Evolutionary conservation across 1,140 invertebrate genomes (phyloP).

Genomic region (Polypedilum pembai): DNA sequence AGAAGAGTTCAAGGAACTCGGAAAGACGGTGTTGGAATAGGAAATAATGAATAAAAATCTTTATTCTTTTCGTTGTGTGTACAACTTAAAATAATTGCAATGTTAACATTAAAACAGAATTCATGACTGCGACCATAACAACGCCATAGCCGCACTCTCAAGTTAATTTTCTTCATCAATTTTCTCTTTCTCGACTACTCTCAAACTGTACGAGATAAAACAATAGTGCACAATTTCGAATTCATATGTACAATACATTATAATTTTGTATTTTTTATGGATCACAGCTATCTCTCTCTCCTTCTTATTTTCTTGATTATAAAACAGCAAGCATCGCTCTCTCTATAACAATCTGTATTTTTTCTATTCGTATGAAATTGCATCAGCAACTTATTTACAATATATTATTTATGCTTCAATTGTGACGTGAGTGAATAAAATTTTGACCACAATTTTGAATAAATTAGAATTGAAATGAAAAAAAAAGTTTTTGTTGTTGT

Average conservation of each 20-base stretch:
- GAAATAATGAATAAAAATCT: conserved; percentile 1
- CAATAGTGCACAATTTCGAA: conserved; percentile 17
- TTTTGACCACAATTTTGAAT: background rate
- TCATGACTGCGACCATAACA: background rate
- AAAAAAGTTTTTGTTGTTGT: no score
- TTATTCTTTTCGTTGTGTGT: background rate
- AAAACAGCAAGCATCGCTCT: background rate
- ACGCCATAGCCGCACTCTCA: background rate
- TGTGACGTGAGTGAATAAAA: background rate
- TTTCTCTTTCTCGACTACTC: background rate
- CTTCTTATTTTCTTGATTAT: background rate
- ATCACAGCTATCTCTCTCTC: background rate
- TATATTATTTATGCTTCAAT: conserved; percentile 23
- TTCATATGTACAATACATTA: conserved; percentile 8
- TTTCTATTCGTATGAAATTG: background rate
- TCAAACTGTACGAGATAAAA: background rate
- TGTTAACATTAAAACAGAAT: no score
- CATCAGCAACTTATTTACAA: background rate
- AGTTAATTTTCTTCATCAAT: conserved; percentile 13
- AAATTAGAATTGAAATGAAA: background rate
- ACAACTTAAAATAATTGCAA: background rate
- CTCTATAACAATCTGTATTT: background rate
- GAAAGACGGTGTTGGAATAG: background rate
- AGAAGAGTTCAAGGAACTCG: conserved; percentile 20
- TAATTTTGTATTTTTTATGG: background rate